phyloP scores from a whole-genome alignment of 2,113 vertebrate species.

The Nothobranchius furzeri region DNA sequence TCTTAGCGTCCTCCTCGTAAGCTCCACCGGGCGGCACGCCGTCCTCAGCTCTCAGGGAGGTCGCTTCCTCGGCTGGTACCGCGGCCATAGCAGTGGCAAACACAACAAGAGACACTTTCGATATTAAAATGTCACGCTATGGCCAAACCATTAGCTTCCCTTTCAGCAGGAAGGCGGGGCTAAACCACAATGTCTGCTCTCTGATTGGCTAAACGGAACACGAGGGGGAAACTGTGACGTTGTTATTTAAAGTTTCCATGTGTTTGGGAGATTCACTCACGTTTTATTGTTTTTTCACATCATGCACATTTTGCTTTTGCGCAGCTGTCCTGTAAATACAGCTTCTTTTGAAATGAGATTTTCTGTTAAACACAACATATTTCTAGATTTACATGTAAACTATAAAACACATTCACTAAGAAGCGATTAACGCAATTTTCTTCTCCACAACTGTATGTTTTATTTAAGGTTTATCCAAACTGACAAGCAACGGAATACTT shows the following conservation, averaged over 20 bases:
- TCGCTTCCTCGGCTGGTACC: constrained; percentile 30
- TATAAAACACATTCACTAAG: too few species aligned
- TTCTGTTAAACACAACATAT: too few species aligned
- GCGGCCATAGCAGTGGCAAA: constrained; percentile 60
- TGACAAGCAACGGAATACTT: too few species aligned
- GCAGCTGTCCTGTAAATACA: too few species aligned
- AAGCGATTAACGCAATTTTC: too few species aligned
- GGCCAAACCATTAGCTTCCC: neutral
- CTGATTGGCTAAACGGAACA: constrained; percentile 58
- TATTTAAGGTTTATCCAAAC: too few species aligned
- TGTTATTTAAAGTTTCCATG: constrained; percentile 59
- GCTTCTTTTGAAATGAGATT: too few species aligned
- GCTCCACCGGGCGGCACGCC: constrained; percentile 42
- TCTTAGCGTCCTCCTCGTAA: constrained; percentile 53
- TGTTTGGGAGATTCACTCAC: constrained; percentile 22
- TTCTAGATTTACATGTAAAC: too few species aligned
- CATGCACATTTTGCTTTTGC: too few species aligned
- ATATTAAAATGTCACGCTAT: constrained; percentile 33
- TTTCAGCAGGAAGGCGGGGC: constrained; percentile 44
- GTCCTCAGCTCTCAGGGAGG: constrained; percentile 1
- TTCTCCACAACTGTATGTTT: too few species aligned
- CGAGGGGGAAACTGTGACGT: constrained; percentile 41
- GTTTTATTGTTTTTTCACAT: too few species aligned
- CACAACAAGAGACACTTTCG: constrained; percentile 27
- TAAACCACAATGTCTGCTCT: neutral